A percentile compares a stretch with the other conserved stretches of the same genome.
phyloP scores from a whole-genome alignment of 2,888 invertebrate genomes.

The Ypsolopha sequella region DNA sequence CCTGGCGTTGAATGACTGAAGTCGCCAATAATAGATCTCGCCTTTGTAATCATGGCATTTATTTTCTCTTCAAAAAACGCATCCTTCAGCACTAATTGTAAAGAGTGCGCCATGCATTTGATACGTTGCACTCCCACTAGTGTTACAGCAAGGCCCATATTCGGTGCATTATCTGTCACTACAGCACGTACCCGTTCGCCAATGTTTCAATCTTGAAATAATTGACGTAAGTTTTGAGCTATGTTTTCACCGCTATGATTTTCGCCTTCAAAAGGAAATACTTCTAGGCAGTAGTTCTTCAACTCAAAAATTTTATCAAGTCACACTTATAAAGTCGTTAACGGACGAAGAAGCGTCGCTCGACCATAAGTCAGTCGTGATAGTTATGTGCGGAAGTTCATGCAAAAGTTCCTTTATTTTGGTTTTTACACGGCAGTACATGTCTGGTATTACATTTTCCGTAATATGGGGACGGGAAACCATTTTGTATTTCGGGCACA shows the following conservation, averaged over 20 bases:
- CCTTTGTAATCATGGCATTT: slow-evolving; percentile 15
- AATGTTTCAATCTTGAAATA: slow-evolving; percentile 11
- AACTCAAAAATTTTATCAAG: slow-evolving; percentile 12
- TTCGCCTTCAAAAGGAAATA: slow-evolving; percentile 16
- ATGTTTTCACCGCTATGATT: slow-evolving; percentile 13
- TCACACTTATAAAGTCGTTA: slow-evolving; percentile 12
- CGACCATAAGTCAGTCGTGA: slow-evolving; percentile 15
- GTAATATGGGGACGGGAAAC: slow-evolving; percentile 13
- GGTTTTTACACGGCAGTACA: slow-evolving; percentile 12
- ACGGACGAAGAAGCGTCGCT: slow-evolving; percentile 14
- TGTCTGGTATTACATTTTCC: slow-evolving; percentile 11
- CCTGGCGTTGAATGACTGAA: slow-evolving; percentile 16
- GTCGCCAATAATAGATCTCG: slow-evolving; percentile 15
- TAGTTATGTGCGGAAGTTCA: slow-evolving; percentile 9
- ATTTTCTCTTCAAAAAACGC: slow-evolving; percentile 10
- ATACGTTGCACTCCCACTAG: slow-evolving; percentile 6
- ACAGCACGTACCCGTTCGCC: slow-evolving; percentile 12
- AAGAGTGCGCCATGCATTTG: slow-evolving; percentile 11
- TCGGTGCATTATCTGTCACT: slow-evolving; percentile 17
- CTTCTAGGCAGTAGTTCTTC: slow-evolving; percentile 13
- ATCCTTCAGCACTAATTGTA: slow-evolving; percentile 14
- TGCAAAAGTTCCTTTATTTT: slow-evolving; percentile 12
- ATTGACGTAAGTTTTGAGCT: slow-evolving; percentile 12
- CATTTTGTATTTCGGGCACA: slow-evolving; percentile 15
- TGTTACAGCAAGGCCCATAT: slow-evolving; percentile 13